phyloP scores from a whole-genome alignment of 1,140 invertebrate species.

The Brachionus manjavacas region DNA sequence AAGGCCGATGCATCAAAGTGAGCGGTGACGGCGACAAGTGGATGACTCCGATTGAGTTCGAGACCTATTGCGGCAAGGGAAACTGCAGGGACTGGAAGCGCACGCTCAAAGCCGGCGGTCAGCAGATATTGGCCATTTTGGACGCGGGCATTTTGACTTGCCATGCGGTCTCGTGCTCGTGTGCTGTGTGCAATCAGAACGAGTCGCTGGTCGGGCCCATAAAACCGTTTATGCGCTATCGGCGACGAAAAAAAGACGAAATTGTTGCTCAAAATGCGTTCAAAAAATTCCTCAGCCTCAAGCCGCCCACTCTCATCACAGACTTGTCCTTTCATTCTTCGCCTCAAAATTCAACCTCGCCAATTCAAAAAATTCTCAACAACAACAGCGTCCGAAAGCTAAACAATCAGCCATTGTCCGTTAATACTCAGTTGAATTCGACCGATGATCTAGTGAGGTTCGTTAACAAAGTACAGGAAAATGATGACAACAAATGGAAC shows the following conservation, averaged over 20 bases:
- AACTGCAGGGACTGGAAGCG: slow-evolving; percentile 41
- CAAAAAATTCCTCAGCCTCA: slow-evolving; percentile 40
- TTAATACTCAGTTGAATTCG: not conserved
- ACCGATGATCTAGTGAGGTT: slow-evolving; percentile 3
- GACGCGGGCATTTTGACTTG: slow-evolving; percentile 30
- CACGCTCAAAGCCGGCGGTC: slow-evolving; percentile 17
- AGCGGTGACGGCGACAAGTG: not conserved
- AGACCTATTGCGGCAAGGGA: slow-evolving; percentile 31
- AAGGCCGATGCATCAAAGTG: slow-evolving; percentile 23
- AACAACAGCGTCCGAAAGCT: not conserved
- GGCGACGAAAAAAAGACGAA: slow-evolving; percentile 32
- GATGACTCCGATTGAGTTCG: slow-evolving; percentile 42
- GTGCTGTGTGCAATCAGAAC: slow-evolving; percentile 26
- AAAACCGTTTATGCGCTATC: slow-evolving; percentile 19
- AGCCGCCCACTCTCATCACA: slow-evolving; percentile 7
- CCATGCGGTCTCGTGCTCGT: slow-evolving; percentile 38
- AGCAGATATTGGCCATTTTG: not conserved
- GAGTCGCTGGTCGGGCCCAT: slow-evolving; percentile 20
- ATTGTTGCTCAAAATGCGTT: slow-evolving; percentile 36
- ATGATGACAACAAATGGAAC: slow-evolving; percentile 15
- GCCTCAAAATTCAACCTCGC: not conserved
- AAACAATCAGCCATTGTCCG: not conserved
- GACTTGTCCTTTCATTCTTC: not conserved
- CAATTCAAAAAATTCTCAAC: not conserved
- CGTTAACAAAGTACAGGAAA: slow-evolving; percentile 19